phyloP scores from a whole-genome alignment of 2,113 vertebrate species.

The Abramis brama region DNA sequence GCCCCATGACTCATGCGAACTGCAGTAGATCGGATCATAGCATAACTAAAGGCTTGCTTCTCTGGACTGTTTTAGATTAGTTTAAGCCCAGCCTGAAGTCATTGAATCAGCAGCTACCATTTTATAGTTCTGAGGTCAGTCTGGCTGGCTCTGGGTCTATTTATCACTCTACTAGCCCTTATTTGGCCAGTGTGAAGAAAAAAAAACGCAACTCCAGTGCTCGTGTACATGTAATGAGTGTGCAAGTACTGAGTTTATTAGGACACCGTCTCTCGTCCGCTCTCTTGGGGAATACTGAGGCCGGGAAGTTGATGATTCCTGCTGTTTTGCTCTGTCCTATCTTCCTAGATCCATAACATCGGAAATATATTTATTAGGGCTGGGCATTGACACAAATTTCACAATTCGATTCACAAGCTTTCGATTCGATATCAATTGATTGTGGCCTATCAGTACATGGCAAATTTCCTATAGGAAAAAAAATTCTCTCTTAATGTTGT shows the following conservation, averaged over 20 bases:
- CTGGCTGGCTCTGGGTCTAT: slow-evolving; percentile 51
- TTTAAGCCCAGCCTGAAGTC: slow-evolving; percentile 62
- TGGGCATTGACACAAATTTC: too few species aligned
- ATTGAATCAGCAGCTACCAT: slow-evolving; percentile 51
- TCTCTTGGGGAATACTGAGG: not conserved
- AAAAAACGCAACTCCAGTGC: not conserved
- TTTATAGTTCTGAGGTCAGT: slow-evolving; percentile 72
- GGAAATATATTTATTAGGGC: not conserved
- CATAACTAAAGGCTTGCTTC: slow-evolving; percentile 38
- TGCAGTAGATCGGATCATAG: slow-evolving; percentile 52
- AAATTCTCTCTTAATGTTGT: too few species aligned
- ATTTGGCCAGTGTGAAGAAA: slow-evolving; percentile 60
- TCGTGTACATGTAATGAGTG: not conserved
- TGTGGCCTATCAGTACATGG: too few species aligned
- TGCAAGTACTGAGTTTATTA: not conserved
- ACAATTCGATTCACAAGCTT: too few species aligned
- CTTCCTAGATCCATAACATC: not conserved
- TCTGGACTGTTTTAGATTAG: slow-evolving; percentile 68
- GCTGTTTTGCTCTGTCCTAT: not conserved
- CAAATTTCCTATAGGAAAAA: too few species aligned
- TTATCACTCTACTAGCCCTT: slow-evolving; percentile 62
- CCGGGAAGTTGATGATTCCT: not conserved
- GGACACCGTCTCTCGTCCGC: not conserved
- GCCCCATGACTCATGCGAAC: slow-evolving; percentile 50
- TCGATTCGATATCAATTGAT: too few species aligned